Evolutionary conservation across 2,113 vertebrate species (phyloP), one percentile per base, ranked within the genome.

Genomic region (Bubo blakistoni): DNA sequence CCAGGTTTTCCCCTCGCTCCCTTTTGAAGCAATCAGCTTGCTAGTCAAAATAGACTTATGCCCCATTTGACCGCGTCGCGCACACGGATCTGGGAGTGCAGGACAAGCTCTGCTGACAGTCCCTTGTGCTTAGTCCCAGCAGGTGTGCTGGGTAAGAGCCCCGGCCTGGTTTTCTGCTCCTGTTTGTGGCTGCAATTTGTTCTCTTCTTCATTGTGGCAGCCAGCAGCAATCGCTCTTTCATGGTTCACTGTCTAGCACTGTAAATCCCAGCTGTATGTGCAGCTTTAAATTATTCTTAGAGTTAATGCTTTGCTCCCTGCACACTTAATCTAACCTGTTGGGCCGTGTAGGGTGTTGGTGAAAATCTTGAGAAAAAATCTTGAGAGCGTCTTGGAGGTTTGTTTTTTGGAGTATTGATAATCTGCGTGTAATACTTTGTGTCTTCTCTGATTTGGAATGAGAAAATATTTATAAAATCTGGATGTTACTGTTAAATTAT

Each of bases 381-480:
- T 16, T 10, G 5, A 2, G 22, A 26, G 11, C 0, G 0, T 51
- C 36, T 63, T 27, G 12, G 10, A 9, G 38, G 15, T 61, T 44
- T 86, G 59, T 36, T 18, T 72, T 46, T 29, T 5, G 7, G 63
- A 11, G 21, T 3, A 0, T 5, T 85, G 26, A 21, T 89, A 47
- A 79, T 73, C 38, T 85, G 36, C 9, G 2, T 19, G 34, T n/a
- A 32, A 65, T 52, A 7, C 46, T 88, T 62, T 38, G 8, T 49
- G 65, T 73, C 6, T 49, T 79, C 32, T 57, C 34, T 52, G 22
- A 8, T 38, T 29, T 42, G 51, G 27, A 76, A 59, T 65, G 42
- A 91, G 40, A 57, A 82, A 70, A 67, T n/a, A 30, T 4, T 34
- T 20, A 27, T 19, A 38, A 38, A 80, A 42, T 49, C 16, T 61